Evolutionary conservation across 2,797 vertebrate species (phyloP), one percentile per base, ranked within the genome.

Genomic region (Propithecus perrieri): DNA sequence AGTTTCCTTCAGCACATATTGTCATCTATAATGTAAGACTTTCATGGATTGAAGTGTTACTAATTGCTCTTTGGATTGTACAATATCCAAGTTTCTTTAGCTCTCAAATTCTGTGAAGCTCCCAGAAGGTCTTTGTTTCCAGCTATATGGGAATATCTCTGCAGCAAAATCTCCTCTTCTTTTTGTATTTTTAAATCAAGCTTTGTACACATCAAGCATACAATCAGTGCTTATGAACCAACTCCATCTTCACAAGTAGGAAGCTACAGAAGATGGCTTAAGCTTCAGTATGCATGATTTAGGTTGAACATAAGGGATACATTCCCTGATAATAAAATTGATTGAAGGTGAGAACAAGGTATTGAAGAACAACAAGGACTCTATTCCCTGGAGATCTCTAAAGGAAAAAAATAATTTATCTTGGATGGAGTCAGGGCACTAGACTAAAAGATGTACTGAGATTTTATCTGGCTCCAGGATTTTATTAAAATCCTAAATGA

Each of bases 401-500:
- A 91, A 81, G 65, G 46, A 83, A 78, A 61, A 81, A 90, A 86
- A 91, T 95, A 97, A 96, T 95, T 97, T 89, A 65, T 97, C 79
- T 79, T 94, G 48, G 67, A 72, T 83, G 65, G 75, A 96, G 85
- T 87, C 76, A 72, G 50, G 35, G 33, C 75, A 76, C 57, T 80
- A 85, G 46, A 87, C 79, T 95, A 89, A 85, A 96, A 91, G 86
- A 94, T 94, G 15, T 94, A 57, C 85, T 86, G 55, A 97, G 97
- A 97, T 96, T 97, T 96, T 98, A 97, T 97, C 96, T 93, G 65
- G 17, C 69, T 83, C 53, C 14, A 94, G 89, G 85, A 94, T 96
- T 97, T 97, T 97, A 97, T 97, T 97, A 93, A 96, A 97, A 95
- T 96, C 75, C 65, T 81, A 84, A 93, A 48, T 28, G 79, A 96